phyloP scores from a whole-genome alignment of 35 echinoderm and acorn worm genomes.

The Chiridota heheva region DNA sequence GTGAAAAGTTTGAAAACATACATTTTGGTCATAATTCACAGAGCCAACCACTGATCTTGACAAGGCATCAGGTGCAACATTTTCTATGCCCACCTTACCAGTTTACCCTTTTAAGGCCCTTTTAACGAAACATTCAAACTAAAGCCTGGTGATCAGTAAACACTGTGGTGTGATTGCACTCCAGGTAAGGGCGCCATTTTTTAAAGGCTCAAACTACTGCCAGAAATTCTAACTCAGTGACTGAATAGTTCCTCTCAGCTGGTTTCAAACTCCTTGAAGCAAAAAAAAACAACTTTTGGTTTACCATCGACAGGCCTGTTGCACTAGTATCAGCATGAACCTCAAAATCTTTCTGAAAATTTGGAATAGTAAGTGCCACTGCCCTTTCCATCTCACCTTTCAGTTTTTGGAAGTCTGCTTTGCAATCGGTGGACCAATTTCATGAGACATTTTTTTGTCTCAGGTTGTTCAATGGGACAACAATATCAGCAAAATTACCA shows the following conservation, averaged over 20 bases:
- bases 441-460: too few species aligned
- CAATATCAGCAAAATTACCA: too few species aligned
- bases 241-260: slow-evolving; percentile 3
- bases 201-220: slow-evolving; percentile 14
- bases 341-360: not conserved
- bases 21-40: slow-evolving; percentile 26
- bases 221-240: slow-evolving; percentile 10
- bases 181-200: slow-evolving; percentile 11
- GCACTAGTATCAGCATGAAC: not conserved
- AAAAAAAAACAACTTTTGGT: not conserved
- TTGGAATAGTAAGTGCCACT: slow-evolving; percentile 1
- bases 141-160: slow-evolving; percentile 11
- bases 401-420: too few species aligned
- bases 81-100: not conserved
- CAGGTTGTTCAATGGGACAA: too few species aligned
- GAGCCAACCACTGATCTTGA: not conserved
- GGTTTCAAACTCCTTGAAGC: not conserved
- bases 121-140: not conserved
- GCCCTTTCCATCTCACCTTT: not conserved
- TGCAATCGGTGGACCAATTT: too few species aligned
- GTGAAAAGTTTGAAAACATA: slow-evolving; percentile 1
- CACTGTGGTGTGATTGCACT: not conserved
- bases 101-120: not conserved
- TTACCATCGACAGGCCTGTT: not conserved
- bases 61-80: not conserved